Evolutionary conservation across 2,797 vertebrate genomes (phyloP), one percentile per base, ranked within the genome.

Genomic region (Gymnopithys bicolor): DNA sequence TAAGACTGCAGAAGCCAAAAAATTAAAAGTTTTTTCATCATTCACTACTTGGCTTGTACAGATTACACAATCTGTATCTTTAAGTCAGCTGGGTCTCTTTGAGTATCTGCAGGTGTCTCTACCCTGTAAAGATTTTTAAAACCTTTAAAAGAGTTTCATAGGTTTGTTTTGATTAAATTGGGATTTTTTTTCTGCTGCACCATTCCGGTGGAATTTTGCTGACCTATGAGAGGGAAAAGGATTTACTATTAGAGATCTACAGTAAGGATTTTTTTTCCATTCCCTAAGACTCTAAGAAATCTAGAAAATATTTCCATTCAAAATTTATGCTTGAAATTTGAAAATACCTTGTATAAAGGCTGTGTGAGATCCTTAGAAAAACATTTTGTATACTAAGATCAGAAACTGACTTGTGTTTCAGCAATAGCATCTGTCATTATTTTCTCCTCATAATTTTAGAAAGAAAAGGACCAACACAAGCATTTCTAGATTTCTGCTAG

Each of bases 1-100:
- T 92, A 91, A 94, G 71, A 33, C 51, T 45, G 70, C 64, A 88
- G 76, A 94, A 95, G 91, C 87, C 82, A 94, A 94, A 75, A 92
- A 89, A 84, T 58, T 49, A 89, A 80, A 94, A 25, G 2, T 12
- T 77, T 59, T 84, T 95, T 69, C 60, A 56, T 76, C 35, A 23
- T 91, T 88, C 73, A 18, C 32, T 90, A 19, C 51, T 89, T 81
- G 59, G 45, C 76, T 55, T 78, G 55, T n/a, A n/a, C n/a, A n/a
- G n/a, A n/a, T n/a, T n/a, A 49, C 28, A 59, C 32, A 81, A 5
- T 89, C 66, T 73, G 18, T 59, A 37, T 73, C 69, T 93, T 82
- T 69, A 78, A 49, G 23, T 93, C 66, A 75, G 8, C 66, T 66
- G 39, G 30, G 15, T 22, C 37, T 85, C 49, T 80, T 77, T 84